phyloP scores from a whole-genome alignment of 1,140 invertebrate genomes.

The Nixonia krombeini region DNA sequence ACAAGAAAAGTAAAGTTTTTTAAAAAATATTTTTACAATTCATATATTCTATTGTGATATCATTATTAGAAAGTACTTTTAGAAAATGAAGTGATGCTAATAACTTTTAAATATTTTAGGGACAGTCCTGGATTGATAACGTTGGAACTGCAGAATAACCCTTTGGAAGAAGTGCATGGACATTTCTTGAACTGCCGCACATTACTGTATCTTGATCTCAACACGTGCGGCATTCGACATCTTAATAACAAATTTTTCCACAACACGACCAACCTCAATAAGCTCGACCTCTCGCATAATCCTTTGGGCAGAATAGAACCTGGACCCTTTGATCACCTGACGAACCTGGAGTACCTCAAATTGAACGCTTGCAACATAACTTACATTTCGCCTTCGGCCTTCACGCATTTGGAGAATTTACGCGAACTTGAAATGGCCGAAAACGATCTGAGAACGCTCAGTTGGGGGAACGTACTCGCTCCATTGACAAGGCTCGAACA shows the following conservation, averaged over 20 bases:
- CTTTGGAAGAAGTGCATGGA: constrained; percentile 75
- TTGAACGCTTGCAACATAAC: constrained; percentile 78
- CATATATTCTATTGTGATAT: too few species aligned
- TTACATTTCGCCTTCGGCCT: constrained; percentile 73
- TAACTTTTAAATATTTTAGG: too few species aligned
- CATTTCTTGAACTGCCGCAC: constrained; percentile 78
- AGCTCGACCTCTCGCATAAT: constrained; percentile 80
- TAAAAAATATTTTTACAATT: too few species aligned
- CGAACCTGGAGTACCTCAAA: constrained; percentile 77
- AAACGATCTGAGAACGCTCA: constrained; percentile 74
- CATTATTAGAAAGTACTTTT: too few species aligned
- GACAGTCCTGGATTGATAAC: constrained; percentile 79
- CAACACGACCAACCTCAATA: constrained; percentile 77
- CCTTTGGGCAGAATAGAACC: constrained; percentile 74
- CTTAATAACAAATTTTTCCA: constrained; percentile 78
- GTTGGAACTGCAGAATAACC: constrained; percentile 80
- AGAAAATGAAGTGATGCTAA: too few species aligned
- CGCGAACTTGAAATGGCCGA: constrained; percentile 77
- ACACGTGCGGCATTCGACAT: constrained; percentile 74
- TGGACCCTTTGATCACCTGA: constrained; percentile 76
- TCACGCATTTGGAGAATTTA: constrained; percentile 74
- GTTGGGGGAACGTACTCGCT: constrained; percentile 76
- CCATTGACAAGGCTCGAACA: constrained; percentile 76
- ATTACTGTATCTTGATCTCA: constrained; percentile 78
- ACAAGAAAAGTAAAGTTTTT: too few species aligned